Conservation (phyloP, 2,797 vertebrate species). For the Malurus splendens region DNA sequence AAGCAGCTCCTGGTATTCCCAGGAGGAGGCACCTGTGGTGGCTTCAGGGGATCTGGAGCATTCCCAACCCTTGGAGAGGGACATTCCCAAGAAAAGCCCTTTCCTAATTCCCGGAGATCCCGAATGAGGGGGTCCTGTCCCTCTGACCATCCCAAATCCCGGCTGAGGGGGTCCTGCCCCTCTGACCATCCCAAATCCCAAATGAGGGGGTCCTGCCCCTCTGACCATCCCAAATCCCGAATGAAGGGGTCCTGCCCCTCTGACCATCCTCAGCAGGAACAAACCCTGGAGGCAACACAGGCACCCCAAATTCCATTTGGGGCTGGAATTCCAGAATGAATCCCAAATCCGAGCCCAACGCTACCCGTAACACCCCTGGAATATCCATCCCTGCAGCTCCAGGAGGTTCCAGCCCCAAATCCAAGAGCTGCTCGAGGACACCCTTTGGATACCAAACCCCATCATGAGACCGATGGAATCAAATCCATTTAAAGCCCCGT, state of each 20-base stretch:
- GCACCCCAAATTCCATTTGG: fast-evolving
- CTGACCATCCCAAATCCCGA: not conserved
- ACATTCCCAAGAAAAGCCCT: not conserved
- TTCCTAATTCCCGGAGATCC: not conserved
- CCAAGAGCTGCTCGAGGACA: not conserved
- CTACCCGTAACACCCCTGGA: fast-evolving
- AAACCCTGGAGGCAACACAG: fast-evolving
- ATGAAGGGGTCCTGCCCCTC: not conserved
- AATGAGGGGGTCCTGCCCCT: not conserved
- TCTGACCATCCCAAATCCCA: not conserved
- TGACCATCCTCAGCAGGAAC: not conserved
- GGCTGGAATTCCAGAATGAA: not conserved
- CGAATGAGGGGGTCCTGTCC: too few relatives aligned
- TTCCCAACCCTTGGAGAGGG: too few relatives aligned
- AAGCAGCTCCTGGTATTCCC: not conserved
- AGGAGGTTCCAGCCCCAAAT: not conserved
- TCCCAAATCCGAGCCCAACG: fast-evolving
- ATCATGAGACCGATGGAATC: fast-evolving
- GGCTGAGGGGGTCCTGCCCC: too few relatives aligned
- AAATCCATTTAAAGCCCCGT: fast-evolving
- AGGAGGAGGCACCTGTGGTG: not conserved
- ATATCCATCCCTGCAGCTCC: not conserved
- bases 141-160: not conserved
- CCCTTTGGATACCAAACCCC: fast-evolving
- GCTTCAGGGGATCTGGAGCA: not conserved